Evolutionary conservation across 2,888 invertebrate genomes (phyloP).

Genomic region (Apamea sordens): DNA sequence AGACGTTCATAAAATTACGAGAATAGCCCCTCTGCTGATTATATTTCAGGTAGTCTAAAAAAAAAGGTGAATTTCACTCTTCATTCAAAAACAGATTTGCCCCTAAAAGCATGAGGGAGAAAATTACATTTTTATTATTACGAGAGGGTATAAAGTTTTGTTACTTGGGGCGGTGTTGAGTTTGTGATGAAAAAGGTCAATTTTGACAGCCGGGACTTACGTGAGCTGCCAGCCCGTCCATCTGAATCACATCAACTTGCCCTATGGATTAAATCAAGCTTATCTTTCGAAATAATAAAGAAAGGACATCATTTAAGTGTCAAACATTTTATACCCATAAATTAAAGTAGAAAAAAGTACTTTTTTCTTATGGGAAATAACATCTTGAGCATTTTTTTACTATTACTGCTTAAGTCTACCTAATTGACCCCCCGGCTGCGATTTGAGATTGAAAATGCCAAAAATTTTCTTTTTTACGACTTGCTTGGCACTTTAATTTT

Average conservation of each 20-base stretch:
- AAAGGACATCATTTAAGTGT: background rate
- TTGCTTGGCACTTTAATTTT: no score
- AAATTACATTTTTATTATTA: conserved; percentile 50
- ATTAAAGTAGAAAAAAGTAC: no score
- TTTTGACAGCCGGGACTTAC: conserved; percentile 28
- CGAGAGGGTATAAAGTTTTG: conserved; percentile 51
- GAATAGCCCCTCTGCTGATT: background rate
- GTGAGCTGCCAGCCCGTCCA: conserved; percentile 22
- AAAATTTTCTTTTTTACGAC: no score
- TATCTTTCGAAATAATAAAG: background rate
- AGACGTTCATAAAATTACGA: no score
- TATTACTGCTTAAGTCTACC: background rate
- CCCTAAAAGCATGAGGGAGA: background rate
- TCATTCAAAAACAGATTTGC: conserved; percentile 2
- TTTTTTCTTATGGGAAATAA: no score
- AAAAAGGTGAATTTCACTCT: background rate
- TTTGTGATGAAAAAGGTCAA: conserved; percentile 52
- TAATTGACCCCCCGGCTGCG: no score
- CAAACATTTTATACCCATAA: background rate
- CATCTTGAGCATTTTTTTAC: no score
- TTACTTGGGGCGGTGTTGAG: conserved; percentile 43
- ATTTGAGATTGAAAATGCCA: no score
- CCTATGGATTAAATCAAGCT: conserved; percentile 25
- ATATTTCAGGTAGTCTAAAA: background rate
- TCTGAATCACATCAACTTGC: conserved; percentile 35